Base-by-base conservation (phyloP, 2,797 vertebrate species). In the Paramormyrops hopkinsi region DNA sequence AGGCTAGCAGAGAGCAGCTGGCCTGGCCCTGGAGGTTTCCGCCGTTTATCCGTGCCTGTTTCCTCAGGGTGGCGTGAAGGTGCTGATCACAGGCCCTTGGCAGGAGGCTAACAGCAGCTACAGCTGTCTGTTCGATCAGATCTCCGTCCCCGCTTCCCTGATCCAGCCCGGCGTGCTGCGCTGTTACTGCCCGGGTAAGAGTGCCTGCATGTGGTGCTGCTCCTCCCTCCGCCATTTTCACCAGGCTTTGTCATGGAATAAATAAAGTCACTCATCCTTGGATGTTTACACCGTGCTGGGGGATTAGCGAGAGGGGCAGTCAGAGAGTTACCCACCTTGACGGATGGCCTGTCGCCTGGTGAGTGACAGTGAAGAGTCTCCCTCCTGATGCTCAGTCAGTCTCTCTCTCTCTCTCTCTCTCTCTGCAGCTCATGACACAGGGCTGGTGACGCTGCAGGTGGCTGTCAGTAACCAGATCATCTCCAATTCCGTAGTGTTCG, bases 51-150 rank as follows among this genome's bases (percentile, higher is more conserved):
- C 48, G 50, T 22, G 14, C 53, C 7, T 87, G 51, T 48, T 69
- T 79, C 94, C 91, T 50, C 92, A 99, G 99, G 99, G 99, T 91
- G 99, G 99, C 89, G 98, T 99, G 90, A 99, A 99, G 95, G 98
- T 99, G 92, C 96, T 99, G 91, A 99, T 99, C 95, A 99, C 99
- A 3, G 99, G 99, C 29, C 97, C 98, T 0, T 99, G 99, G 99
- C 98, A 99, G 90, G 98, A 99, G 94, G 98, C 97, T 94, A 98
- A 96, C 95, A 98, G 96, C 93, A 98, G 97, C 96, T 99, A 99
- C 96, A 99, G 97, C 96, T 99, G 99, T 94, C 95, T 99, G 94
- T 99, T 99, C 92, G 99, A 99, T 95, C 98, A 99, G 97, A 98
- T 99, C 95, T 98, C 98, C 85, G 98, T 99, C 93, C 98, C 99